These are phyloP conservation scores for Coluber constrictor DNA, from an alignment of 2,797 vertebrate genomes.

Conservation along the genomic window DNA sequence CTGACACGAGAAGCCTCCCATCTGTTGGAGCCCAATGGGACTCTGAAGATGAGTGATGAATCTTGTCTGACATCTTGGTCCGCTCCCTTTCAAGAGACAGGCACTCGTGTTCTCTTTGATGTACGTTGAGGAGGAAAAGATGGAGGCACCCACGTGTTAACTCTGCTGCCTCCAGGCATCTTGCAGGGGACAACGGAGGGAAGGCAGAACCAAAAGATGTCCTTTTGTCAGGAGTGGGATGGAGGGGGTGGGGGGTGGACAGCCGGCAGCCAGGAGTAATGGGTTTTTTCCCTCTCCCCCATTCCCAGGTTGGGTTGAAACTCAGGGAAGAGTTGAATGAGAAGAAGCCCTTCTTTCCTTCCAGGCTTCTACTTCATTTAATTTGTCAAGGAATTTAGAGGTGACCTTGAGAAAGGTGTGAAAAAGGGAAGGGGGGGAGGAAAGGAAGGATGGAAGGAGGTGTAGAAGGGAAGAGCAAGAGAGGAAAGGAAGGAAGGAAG, in stretches of 20 bases:
- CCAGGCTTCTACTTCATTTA: fast-evolving
- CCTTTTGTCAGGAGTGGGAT: not conserved
- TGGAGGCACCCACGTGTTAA: not conserved
- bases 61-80: conserved; percentile 50
- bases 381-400: not conserved
- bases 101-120: conserved; percentile 62
- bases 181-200: not conserved
- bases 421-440: not conserved
- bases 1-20: conserved; percentile 72
- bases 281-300: no score
- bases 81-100: conserved; percentile 38
- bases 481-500: no score
- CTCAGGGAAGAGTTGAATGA: not conserved
- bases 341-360: not conserved
- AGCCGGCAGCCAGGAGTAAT: no score
- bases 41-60: conserved; percentile 59
- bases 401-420: not conserved
- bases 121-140: conserved; percentile 44
- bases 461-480: no score
- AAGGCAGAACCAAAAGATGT: not conserved
- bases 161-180: not conserved
- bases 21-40: conserved; percentile 65
- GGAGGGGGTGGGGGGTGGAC: no score
- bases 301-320: not conserved
- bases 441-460: no score